Evolutionary conservation across 2,888 invertebrate species (phyloP).

Genomic region (Agriopis leucophaearia): DNA sequence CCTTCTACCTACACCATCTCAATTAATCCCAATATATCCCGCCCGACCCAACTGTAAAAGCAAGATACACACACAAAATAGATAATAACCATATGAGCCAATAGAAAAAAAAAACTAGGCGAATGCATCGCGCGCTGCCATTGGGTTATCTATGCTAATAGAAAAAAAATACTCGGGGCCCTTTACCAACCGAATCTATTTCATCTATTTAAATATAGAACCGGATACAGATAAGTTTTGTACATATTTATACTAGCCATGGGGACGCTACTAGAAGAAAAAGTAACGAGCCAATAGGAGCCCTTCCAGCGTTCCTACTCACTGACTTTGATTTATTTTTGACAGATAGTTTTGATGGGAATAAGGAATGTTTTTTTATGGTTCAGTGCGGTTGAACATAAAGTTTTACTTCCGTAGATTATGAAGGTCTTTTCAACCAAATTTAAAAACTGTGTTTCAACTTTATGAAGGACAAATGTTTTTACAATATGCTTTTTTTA

Average conservation of each 20-base stretch:
- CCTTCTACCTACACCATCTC: background rate
- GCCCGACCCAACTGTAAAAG: slow-evolving; percentile 1
- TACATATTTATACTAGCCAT: slow-evolving; percentile 23
- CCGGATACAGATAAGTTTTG: slow-evolving; percentile 35
- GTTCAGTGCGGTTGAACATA: background rate
- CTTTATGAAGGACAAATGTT: too few species aligned
- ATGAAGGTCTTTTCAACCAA: too few species aligned
- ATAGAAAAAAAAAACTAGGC: slow-evolving; percentile 25
- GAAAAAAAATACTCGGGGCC: slow-evolving; percentile 36
- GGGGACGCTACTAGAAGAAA: slow-evolving; percentile 52
- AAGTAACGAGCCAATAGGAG: slow-evolving; percentile 54
- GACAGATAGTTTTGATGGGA: slow-evolving; percentile 58
- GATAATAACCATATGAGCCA: slow-evolving; percentile 14
- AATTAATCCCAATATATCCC: too few species aligned
- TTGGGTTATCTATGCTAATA: slow-evolving; percentile 39
- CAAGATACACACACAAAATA: slow-evolving; percentile 13
- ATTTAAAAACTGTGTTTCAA: too few species aligned
- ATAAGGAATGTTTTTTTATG: slow-evolving; percentile 17
- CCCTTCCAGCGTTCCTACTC: slow-evolving; percentile 20
- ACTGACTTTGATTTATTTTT: slow-evolving; percentile 62
- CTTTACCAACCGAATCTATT: slow-evolving; percentile 37
- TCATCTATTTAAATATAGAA: slow-evolving; percentile 32
- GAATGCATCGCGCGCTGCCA: slow-evolving; percentile 24
- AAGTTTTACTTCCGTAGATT: background rate
- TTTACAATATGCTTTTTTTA: too few species aligned